phyloP scores from a whole-genome alignment of 2,797 vertebrate genomes.

The Capromys pilorides region DNA sequence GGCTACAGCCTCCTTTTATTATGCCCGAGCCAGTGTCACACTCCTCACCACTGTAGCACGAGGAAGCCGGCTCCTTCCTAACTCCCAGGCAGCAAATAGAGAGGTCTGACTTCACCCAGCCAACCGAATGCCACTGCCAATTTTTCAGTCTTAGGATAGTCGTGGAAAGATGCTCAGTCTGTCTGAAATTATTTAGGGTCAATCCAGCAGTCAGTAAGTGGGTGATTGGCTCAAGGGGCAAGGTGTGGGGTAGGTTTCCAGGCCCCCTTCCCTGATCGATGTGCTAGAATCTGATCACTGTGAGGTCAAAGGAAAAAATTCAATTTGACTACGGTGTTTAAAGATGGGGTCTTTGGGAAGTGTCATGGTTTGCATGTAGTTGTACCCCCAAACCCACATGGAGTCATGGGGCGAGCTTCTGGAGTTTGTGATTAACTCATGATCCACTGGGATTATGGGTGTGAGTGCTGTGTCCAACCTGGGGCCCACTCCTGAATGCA shows the following conservation, averaged over 20 bases:
- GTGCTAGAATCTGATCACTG: neutral
- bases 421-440: too few relatives aligned
- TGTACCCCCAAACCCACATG: too few relatives aligned
- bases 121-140: neutral
- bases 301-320: neutral
- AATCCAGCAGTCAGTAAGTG: neutral
- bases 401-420: too few relatives aligned
- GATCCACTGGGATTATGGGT: too few relatives aligned
- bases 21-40: neutral
- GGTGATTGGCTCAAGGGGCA: too few relatives aligned
- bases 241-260: neutral
- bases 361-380: too few relatives aligned
- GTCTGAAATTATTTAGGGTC: neutral
- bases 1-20: neutral
- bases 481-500: too few relatives aligned
- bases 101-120: neutral
- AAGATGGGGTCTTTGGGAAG: neutral
- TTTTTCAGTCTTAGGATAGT: neutral
- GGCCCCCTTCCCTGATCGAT: rapidly evolving
- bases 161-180: neutral
- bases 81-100: neutral
- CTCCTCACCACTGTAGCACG: neutral
- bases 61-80: neutral
- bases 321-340: neutral
- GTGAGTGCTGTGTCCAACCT: too few relatives aligned